Base-by-base conservation (phyloP, 2,113 vertebrate genomes). In the Acanthochromis polyacanthus region DNA sequence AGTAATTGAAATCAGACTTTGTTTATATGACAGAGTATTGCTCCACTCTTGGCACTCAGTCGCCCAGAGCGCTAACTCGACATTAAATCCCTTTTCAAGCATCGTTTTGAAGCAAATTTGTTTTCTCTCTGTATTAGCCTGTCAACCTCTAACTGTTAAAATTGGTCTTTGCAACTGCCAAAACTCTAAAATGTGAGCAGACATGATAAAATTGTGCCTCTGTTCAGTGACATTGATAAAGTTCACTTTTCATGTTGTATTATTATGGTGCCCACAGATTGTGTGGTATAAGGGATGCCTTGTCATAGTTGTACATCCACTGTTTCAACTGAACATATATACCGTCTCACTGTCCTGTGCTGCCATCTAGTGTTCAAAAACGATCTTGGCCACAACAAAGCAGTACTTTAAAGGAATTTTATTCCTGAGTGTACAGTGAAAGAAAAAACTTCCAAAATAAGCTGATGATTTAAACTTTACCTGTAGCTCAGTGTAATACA, bases 1-100 rank as follows among this genome's bases (percentile, higher is more conserved):
- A 93, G 91, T 96, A 93, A 96, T 94, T 91, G 92, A 95, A 95
- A 88, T 82, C 91, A 94, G 94, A 84, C 84, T 93, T 88, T 93
- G 93, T 92, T 95, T 89, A 92, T 89, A 85, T 67, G 61, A 77
- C 36, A 64, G 60, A 80, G 46, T 51, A 71, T 75, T 66, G 69
- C 38, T 43, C 50, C 30, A 53, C 51, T 83, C 57, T 23, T 55
- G 43, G 63, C 73, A 43, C 40, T 43, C 11, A 43, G 11, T 43
- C 4, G 40, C 43, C 60, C 38, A 72, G 32, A 43, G 67, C 65
- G 53, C 46, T 28, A 17, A 51, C 11, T 28, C n/a, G 3, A 83
- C n/a, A 58, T 61, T 61, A 79, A 65, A 62, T 36, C 66, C 59
- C 2, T 58, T 68, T 56, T 25, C 10, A 22, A 79, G 40, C 19